phyloP scores from a whole-genome alignment of 1,140 invertebrate species.

The Solen grandis region DNA sequence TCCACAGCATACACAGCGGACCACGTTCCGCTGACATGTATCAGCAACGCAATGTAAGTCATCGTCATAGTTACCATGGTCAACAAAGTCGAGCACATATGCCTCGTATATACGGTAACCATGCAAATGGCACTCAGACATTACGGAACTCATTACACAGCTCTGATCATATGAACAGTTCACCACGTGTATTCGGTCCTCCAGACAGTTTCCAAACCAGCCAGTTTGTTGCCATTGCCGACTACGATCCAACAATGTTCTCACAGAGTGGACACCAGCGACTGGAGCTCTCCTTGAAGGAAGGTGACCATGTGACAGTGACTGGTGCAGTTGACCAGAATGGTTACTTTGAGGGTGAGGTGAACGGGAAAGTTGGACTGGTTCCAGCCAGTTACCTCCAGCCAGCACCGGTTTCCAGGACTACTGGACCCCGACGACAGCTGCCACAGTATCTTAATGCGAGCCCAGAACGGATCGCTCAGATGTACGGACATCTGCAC shows the following conservation, averaged over 20 bases:
- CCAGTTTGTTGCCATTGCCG: slow-evolving; percentile 67
- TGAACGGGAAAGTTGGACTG: slow-evolving; percentile 68
- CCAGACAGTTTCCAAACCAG: neutral
- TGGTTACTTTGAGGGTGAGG: slow-evolving; percentile 74
- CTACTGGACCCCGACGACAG: neutral
- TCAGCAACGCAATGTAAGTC: slow-evolving; percentile 22
- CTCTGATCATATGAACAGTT: no score
- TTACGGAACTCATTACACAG: no score
- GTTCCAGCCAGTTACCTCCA: slow-evolving; percentile 73
- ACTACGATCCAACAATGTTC: slow-evolving; percentile 70
- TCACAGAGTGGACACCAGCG: slow-evolving; percentile 68
- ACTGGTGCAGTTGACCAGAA: slow-evolving; percentile 65
- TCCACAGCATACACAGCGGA: neutral
- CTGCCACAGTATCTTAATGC: slow-evolving; percentile 41
- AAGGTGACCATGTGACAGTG: slow-evolving; percentile 61
- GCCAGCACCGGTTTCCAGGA: slow-evolving; percentile 45
- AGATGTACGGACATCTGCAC: slow-evolving; percentile 37
- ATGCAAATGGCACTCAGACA: neutral
- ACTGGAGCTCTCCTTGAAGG: slow-evolving; percentile 68
- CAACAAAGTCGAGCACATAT: slow-evolving; percentile 1
- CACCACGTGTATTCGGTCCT: no score
- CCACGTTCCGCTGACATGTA: slow-evolving; percentile 43
- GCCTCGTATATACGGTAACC: slow-evolving; percentile 20
- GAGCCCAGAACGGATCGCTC: slow-evolving; percentile 42
- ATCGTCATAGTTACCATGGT: slow-evolving; percentile 41